Conservation (phyloP, 2,888 invertebrate genomes). For the Philhelius pedissequus region DNA sequence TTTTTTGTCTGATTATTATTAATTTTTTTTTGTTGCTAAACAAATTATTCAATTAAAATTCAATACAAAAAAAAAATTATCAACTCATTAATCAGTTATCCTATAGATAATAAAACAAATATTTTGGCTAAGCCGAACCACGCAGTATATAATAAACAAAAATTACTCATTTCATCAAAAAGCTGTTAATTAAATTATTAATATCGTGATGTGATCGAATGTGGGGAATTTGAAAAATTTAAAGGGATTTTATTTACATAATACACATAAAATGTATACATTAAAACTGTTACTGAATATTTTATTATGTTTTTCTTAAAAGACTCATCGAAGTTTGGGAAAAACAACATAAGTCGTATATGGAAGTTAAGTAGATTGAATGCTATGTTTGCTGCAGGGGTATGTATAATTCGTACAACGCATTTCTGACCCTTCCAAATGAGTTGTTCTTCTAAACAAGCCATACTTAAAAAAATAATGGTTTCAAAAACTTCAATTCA, state of each 20-base stretch:
- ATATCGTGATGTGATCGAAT: neutral
- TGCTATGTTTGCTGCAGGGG: too few species aligned
- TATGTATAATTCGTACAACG: too few species aligned
- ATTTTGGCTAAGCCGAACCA: neutral
- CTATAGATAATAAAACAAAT: neutral
- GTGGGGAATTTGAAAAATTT: neutral
- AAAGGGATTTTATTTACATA: neutral
- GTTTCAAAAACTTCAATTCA: too few species aligned
- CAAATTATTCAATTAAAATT: neutral
- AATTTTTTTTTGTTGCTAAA: neutral
- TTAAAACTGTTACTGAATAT: neutral
- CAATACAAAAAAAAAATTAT: neutral
- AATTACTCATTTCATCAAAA: neutral
- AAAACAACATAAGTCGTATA: too few species aligned
- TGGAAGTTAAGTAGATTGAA: too few species aligned
- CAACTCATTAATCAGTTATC: neutral
- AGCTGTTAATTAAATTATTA: neutral
- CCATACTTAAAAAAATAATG: too few species aligned
- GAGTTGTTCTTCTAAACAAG: too few species aligned
- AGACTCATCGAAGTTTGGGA: too few species aligned
- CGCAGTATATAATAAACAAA: neutral
- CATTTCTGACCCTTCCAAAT: too few species aligned
- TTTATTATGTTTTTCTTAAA: too few species aligned
- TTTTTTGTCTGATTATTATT: neutral
- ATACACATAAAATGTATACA: too few species aligned